Base-by-base conservation (phyloP, 1,140 invertebrate genomes). In the Camponotus pennsylvanicus region DNA sequence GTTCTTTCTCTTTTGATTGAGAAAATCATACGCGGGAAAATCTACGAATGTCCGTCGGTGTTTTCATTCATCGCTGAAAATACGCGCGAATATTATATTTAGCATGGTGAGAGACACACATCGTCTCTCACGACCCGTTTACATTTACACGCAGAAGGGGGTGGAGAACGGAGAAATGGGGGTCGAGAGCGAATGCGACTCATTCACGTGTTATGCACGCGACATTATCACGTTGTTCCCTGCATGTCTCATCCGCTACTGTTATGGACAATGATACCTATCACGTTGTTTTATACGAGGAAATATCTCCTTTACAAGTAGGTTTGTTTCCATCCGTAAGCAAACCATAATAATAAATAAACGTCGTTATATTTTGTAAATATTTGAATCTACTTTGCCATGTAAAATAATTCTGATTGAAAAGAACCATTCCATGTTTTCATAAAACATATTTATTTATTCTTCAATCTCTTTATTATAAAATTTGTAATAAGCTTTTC, bases 51-150 rank as follows among this genome's bases (percentile, higher is more conserved):
- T 13, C 32, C 27, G 64, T 27, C 37, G 77, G 64, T 69, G 77
- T 90, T 93, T 93, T 93, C 93, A 94, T 94, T 94, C 93, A 94
- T 92, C 73, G 92, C 92, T 92, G 76, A 90, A 92, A 94, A 94
- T 94, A 94, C 91, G 88, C 85, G 78, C 76, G 63, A 90, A 93
- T 89, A 92, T 89, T 94, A 94, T 93, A 94, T 93, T 93, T 94
- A 93, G 92, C 89, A 67, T 73, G 75, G 71, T 63, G 84, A 84
- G 70, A 84, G 70, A 84, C 77, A 85, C 61, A 63, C 69, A 52
- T 52, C 49, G 49, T 52, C 49, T 52, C 49, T 52, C 76, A 61
- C 52, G 79, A 83, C 79, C 69, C 79, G 79, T 73, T 83, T 83
- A 61, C 70, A 85, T 15, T 64, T 61, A 55, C 42, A 45, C 18